A percentile compares a stretch with the other conserved stretches of the same genome.
phyloP scores from a whole-genome alignment of 1,140 invertebrate genomes.

The Berghia stephanieae region DNA sequence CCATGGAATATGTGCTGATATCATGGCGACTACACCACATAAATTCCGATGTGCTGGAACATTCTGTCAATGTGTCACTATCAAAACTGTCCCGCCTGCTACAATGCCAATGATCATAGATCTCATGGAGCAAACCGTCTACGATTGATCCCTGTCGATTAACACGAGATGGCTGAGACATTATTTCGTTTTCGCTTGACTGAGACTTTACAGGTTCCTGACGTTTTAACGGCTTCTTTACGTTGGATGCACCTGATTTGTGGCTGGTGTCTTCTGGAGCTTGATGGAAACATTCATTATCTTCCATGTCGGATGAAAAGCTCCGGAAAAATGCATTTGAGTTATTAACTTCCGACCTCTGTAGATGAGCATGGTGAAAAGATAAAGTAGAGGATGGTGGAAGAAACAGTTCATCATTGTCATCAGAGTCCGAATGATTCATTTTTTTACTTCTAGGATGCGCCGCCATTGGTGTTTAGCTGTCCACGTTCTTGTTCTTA shows the following conservation, averaged over 20 bases:
- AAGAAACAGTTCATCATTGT: slow-evolving; percentile 14
- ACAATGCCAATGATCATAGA: slow-evolving; percentile 65
- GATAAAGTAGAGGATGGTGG: background rate
- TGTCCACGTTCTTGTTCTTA: background rate
- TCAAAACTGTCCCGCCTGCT: slow-evolving; percentile 63
- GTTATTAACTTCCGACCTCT: background rate
- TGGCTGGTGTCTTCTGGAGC: background rate
- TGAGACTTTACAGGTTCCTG: slow-evolving; percentile 2
- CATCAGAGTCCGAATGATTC: background rate
- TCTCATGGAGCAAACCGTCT: slow-evolving; percentile 65
- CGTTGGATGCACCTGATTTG: background rate
- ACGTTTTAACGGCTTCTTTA: background rate
- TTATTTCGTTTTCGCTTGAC: background rate
- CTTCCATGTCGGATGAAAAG: background rate
- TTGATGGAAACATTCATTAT: background rate
- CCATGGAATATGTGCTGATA: too few species aligned
- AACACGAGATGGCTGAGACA: background rate
- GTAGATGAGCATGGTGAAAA: background rate
- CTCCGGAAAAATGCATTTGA: background rate
- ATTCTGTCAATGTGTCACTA: slow-evolving; percentile 66
- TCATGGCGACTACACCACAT: slow-evolving; percentile 51
- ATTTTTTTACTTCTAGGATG: too few species aligned
- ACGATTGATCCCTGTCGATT: slow-evolving; percentile 57
- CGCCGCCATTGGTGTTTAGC: too few species aligned
- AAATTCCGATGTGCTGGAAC: slow-evolving; percentile 61